Evolutionary conservation across 2,797 vertebrate genomes (phyloP).

Genomic region (Adrianichthys oophorus): DNA sequence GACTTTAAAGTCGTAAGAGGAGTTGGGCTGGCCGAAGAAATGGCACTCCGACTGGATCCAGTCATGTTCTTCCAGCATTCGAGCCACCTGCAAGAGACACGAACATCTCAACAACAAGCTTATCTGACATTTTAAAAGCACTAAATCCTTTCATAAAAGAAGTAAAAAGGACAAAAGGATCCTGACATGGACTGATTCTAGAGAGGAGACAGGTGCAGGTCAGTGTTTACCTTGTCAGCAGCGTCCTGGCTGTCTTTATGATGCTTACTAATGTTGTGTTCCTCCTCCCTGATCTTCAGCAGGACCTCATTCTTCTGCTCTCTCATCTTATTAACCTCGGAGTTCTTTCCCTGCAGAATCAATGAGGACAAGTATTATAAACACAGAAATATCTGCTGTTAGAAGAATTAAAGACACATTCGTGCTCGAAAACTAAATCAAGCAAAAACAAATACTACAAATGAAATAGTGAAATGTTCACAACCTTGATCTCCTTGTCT

Average conservation of each 20-base stretch:
- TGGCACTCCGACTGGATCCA: constrained; percentile 90
- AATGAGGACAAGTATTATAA: neutral
- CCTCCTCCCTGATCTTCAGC: constrained; percentile 88
- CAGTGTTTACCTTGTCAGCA: constrained; percentile 64
- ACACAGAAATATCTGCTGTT: too few relatives aligned
- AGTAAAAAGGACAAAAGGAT: neutral
- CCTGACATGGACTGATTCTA: neutral
- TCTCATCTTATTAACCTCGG: constrained; percentile 76
- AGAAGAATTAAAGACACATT: too few relatives aligned
- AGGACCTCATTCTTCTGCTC: constrained; percentile 87
- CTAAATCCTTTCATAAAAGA: too few relatives aligned
- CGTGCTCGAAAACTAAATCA: neutral
- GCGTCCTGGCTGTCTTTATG: constrained; percentile 85
- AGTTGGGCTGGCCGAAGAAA: constrained; percentile 89
- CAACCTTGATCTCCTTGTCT: constrained; percentile 84
- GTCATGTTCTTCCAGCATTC: constrained; percentile 87
- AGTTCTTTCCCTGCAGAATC: constrained; percentile 71
- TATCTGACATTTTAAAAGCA: too few relatives aligned
- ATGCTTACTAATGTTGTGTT: constrained; percentile 87
- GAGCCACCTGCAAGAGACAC: constrained; percentile 76
- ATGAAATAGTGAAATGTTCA: neutral
- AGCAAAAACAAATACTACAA: neutral
- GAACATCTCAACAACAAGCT: too few relatives aligned
- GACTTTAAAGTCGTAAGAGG: constrained; percentile 90
- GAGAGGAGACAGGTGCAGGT: neutral